phyloP scores from a whole-genome alignment of 2,888 invertebrate species.

The Hetaerina titia region DNA sequence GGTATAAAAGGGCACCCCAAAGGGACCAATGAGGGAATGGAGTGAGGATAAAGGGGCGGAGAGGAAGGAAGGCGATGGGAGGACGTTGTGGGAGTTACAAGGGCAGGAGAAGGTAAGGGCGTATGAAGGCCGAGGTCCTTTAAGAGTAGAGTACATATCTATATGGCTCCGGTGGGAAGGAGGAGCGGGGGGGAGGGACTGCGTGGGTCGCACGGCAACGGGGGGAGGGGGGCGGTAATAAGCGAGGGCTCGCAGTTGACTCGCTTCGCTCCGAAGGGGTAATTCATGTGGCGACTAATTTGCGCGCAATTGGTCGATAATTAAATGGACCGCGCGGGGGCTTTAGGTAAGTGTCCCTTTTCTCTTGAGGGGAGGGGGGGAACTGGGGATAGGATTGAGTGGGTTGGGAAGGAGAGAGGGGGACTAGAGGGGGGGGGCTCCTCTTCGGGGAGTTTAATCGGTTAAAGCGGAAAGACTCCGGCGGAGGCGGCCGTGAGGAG shows the following conservation, averaged over 20 bases:
- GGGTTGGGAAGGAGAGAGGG: neutral
- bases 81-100: too few relatives aligned
- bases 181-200: neutral
- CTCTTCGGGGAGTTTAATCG: conserved; percentile 4
- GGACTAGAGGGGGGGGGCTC: neutral
- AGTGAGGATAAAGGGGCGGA: neutral
- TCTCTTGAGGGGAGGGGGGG: neutral
- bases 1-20: neutral
- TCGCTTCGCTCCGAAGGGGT: neutral
- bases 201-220: neutral
- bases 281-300: neutral
- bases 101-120: too few relatives aligned
- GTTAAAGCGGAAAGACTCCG: neutral
- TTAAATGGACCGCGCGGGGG: conserved; percentile 18
- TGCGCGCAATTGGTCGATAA: conserved; percentile 29
- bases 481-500: neutral
- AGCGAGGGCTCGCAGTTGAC: neutral
- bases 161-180: too few relatives aligned
- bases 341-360: conserved; percentile 1
- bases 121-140: too few relatives aligned
- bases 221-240: neutral
- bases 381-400: neutral
- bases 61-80: neutral
- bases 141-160: too few relatives aligned
- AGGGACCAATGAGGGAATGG: neutral